Percentiles rank a stretch among this genome's conserved stretches.
Conservation (phyloP, 2,113 vertebrate genomes). For the Muscicapa adusta region DNA sequence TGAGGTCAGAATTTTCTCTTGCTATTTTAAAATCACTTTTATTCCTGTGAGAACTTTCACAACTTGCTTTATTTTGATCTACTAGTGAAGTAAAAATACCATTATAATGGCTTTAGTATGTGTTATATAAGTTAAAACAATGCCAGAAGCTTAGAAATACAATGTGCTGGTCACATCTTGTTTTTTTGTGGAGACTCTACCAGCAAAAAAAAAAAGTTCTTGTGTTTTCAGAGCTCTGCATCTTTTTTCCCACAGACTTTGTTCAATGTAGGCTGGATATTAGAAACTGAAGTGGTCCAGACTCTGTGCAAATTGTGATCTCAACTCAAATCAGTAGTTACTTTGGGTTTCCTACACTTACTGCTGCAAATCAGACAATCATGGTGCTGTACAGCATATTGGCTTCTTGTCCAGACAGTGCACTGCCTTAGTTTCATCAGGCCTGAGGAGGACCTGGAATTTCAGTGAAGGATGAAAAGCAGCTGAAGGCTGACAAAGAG, state of each 20-base stretch:
- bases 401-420: background rate
- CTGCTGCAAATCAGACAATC: background rate
- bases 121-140: background rate
- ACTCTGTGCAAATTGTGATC: background rate
- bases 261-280: background rate
- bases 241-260: background rate
- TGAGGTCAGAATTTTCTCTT: background rate
- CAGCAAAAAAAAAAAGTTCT: background rate
- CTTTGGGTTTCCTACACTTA: background rate
- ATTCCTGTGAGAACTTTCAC: background rate
- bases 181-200: background rate
- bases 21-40: background rate
- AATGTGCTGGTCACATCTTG: background rate
- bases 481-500: background rate
- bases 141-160: background rate
- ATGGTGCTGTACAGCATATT: background rate
- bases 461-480: background rate
- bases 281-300: background rate
- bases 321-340: background rate
- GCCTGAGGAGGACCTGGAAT: background rate
- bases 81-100: background rate
- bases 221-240: background rate
- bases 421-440: background rate
- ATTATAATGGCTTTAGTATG: background rate
- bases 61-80: background rate